A percentile compares a stretch with the other conserved stretches of the same genome.
Conservation (phyloP, 2,797 vertebrate species). For the Salarias fasciatus region DNA sequence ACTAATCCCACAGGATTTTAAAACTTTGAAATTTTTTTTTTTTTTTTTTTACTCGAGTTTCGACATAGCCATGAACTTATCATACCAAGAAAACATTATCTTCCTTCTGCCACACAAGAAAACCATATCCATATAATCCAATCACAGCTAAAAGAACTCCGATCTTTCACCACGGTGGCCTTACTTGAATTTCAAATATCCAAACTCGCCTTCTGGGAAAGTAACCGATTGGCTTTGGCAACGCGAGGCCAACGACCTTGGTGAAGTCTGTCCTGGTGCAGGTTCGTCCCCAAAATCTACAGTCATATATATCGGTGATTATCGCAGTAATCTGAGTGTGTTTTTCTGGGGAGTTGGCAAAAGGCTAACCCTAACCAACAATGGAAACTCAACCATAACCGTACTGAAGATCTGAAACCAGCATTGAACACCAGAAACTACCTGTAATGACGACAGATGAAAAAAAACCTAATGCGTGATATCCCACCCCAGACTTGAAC, state of each 20-base stretch:
- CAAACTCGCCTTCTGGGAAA: slow-evolving; percentile 39
- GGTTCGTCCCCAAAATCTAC: neutral
- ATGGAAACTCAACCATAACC: no score
- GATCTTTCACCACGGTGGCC: slow-evolving; percentile 29
- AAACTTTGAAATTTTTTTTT: no score
- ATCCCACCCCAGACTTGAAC: no score
- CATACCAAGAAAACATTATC: slow-evolving; percentile 21
- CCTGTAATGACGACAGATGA: no score
- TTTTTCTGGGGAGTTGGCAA: no score
- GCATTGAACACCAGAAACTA: no score
- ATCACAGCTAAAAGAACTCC: slow-evolving; percentile 22
- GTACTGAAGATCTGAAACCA: no score
- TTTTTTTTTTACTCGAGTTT: slow-evolving; percentile 3
- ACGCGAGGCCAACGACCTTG: slow-evolving; percentile 12
- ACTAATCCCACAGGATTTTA: no score
- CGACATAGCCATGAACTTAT: slow-evolving; percentile 28
- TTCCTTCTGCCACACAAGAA: slow-evolving; percentile 21
- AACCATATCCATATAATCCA: slow-evolving; percentile 43
- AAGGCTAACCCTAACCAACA: no score
- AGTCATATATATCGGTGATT: no score
- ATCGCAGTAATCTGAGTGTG: no score
- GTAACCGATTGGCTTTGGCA: slow-evolving; percentile 39
- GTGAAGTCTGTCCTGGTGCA: slow-evolving; percentile 16
- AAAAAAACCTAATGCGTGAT: no score
- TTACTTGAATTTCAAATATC: slow-evolving; percentile 34